Percentiles rank a stretch among this genome's conserved stretches.
phyloP scores from a whole-genome alignment of 2,888 invertebrate genomes.

The Eristalinus aeneus region DNA sequence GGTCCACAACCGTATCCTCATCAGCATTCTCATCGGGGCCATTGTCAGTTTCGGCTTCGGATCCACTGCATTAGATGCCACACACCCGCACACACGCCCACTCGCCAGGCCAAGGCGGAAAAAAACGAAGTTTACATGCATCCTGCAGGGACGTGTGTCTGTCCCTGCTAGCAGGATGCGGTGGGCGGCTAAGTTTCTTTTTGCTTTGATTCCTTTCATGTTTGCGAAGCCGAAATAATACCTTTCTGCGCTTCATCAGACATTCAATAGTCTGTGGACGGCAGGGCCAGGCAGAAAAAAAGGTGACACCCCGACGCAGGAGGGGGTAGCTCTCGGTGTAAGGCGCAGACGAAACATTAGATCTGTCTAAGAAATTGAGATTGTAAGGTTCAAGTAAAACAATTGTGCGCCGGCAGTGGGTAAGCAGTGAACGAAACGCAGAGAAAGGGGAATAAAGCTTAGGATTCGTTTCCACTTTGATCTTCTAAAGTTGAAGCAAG shows the following conservation, averaged over 20 bases:
- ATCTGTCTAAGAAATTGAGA: conserved; percentile 46
- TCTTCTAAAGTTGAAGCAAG: conserved; percentile 30
- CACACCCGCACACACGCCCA: not conserved
- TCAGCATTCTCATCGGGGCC: not conserved
- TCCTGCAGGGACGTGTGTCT: conserved; percentile 2
- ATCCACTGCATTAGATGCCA: conserved; percentile 37
- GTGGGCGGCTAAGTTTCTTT: not conserved
- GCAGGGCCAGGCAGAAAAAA: not conserved
- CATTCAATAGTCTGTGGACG: conserved; percentile 44
- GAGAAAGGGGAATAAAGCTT: conserved; percentile 1
- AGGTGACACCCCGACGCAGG: conserved; percentile 25
- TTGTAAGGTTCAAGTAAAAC: conserved; percentile 48
- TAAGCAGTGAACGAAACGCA: not conserved
- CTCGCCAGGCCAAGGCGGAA: not conserved
- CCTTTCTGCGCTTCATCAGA: conserved; percentile 55
- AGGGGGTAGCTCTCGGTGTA: not conserved
- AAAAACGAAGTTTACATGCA: conserved; percentile 15
- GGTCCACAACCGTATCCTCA: conserved; percentile 39
- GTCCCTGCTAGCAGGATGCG: not conserved
- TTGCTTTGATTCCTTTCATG: conserved; percentile 39
- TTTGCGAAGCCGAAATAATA: conserved; percentile 57
- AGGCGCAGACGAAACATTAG: conserved; percentile 8
- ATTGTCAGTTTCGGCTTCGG: conserved; percentile 1
- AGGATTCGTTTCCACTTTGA: conserved; percentile 45
- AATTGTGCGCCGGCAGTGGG: conserved; percentile 13